A percentile compares a stretch with the other conserved stretches of the same genome.
Conservation (phyloP, 2,113 vertebrate species). For the Enhydra lutris region DNA sequence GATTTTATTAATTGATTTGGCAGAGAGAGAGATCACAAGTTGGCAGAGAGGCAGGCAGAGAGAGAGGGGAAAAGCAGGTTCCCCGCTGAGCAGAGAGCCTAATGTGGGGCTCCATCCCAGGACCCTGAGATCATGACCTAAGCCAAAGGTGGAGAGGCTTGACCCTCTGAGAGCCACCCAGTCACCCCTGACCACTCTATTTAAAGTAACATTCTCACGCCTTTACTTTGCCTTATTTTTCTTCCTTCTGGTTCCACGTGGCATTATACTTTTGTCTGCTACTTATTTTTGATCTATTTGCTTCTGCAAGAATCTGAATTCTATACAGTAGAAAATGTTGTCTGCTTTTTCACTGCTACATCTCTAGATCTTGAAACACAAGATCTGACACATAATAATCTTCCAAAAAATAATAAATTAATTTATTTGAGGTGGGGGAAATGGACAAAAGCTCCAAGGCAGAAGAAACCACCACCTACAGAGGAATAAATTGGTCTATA, state of each 20-base stretch:
- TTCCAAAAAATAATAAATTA: conserved; percentile 17
- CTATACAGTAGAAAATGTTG: background rate
- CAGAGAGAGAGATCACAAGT: no score
- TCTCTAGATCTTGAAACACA: background rate
- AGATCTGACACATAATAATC: background rate
- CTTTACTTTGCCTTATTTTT: background rate
- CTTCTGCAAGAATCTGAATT: background rate
- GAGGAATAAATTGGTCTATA: background rate
- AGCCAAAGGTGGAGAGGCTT: no score
- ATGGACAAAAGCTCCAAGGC: background rate
- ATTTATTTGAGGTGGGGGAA: background rate
- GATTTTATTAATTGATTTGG: no score
- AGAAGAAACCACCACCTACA: background rate
- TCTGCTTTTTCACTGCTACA: background rate
- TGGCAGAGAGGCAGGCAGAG: no score
- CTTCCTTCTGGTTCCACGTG: background rate
- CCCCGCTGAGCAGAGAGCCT: no score
- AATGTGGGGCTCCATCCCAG: no score
- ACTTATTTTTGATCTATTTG: background rate
- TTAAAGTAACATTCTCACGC: background rate
- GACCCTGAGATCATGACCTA: no score
- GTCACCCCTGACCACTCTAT: background rate
- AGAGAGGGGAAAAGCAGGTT: no score
- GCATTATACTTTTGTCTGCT: background rate
- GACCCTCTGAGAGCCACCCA: no score